phyloP scores from a whole-genome alignment of 2,888 invertebrate genomes.

The Pyrrhia umbra region DNA sequence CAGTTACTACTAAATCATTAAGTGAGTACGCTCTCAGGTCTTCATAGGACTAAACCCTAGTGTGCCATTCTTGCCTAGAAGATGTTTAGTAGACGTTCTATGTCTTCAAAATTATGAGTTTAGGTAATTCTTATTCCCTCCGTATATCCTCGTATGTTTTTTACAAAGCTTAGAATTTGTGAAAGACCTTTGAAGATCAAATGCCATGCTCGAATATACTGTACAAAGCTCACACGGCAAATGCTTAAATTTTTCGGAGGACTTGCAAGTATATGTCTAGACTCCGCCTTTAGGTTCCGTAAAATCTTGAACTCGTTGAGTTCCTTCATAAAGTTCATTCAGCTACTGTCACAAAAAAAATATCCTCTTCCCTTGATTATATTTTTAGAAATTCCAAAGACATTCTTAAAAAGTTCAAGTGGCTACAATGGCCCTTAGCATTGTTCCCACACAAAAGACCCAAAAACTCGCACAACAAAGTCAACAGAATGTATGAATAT shows the following conservation, averaged over 20 bases:
- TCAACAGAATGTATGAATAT: slow-evolving; percentile 59
- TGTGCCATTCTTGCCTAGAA: no score
- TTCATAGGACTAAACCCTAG: no score
- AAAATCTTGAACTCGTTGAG: slow-evolving; percentile 4
- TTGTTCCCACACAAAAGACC: slow-evolving; percentile 55
- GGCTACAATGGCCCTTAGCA: slow-evolving; percentile 40
- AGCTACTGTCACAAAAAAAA: slow-evolving; percentile 20
- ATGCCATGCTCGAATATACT: neutral
- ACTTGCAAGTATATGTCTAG: neutral
- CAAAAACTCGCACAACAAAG: slow-evolving; percentile 54
- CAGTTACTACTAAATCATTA: no score
- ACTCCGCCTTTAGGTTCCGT: neutral
- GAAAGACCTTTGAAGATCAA: neutral
- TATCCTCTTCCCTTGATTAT: slow-evolving; percentile 7
- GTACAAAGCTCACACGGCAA: neutral
- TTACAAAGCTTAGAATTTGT: no score
- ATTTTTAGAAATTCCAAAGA: slow-evolving; percentile 41
- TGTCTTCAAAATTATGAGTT: no score
- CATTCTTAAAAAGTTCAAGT: slow-evolving; percentile 36
- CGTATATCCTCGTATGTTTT: no score
- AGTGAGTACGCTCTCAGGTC: no score
- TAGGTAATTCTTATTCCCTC: no score
- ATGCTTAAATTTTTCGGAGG: neutral
- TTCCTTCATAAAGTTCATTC: neutral
- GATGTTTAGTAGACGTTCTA: no score